Conservation (phyloP, 2,113 vertebrate genomes). For the Microtus pennsylvanicus region DNA sequence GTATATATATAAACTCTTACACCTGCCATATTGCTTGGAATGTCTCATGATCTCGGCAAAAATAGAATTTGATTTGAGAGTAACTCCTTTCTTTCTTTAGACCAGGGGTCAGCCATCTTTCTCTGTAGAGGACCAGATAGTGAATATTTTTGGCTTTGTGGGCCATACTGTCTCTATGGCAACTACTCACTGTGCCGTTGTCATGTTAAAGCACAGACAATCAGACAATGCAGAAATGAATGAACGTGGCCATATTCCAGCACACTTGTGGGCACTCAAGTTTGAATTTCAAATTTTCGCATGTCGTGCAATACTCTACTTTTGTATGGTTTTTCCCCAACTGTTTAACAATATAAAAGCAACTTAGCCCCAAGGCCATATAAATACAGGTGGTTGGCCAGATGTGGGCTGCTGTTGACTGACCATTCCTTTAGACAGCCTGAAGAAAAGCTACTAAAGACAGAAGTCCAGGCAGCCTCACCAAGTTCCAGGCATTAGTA, state of each 20-base stretch:
- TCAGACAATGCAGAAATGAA: not conserved
- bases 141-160: slow-evolving; percentile 1
- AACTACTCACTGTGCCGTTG: not conserved
- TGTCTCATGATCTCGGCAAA: slow-evolving; percentile 23
- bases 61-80: slow-evolving; percentile 24
- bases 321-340: not conserved
- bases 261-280: not conserved
- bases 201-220: not conserved
- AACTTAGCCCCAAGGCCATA: not conserved
- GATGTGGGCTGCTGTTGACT: not conserved
- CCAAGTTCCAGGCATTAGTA: not conserved
- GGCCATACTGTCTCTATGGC: not conserved
- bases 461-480: not conserved
- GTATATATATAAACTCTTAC: slow-evolving; percentile 63
- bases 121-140: not conserved
- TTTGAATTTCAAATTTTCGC: slow-evolving; percentile 38
- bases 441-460: not conserved
- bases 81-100: slow-evolving; percentile 56
- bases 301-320: not conserved
- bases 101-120: not conserved
- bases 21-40: slow-evolving; percentile 52
- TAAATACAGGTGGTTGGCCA: not conserved
- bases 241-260: not conserved
- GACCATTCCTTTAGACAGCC: not conserved
- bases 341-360: slow-evolving; percentile 16